These are phyloP conservation scores for Denticeps clupeoides DNA, from an alignment of 2,797 vertebrate species.

Conservation along the genomic window DNA sequence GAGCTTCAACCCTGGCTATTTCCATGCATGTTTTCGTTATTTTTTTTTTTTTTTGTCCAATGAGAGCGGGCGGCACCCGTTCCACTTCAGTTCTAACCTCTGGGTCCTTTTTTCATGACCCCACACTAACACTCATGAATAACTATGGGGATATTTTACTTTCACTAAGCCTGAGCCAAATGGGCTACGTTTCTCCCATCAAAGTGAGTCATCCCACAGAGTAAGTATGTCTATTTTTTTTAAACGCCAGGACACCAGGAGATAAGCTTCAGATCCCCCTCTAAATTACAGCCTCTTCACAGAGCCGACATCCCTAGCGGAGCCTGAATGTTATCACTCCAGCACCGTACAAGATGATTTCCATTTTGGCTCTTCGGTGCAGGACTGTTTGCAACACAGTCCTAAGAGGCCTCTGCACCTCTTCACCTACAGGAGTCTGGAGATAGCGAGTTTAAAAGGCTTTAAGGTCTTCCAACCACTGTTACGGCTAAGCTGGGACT, in stretches of 20 bases:
- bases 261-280: conserved; percentile 54
- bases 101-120: too few relatives aligned
- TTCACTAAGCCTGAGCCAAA: conserved; percentile 15
- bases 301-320: conserved; percentile 40
- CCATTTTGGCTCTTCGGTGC: conserved; percentile 47
- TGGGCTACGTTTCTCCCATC: conserved; percentile 16
- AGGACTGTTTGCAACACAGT: conserved; percentile 48
- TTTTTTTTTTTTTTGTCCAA: too few relatives aligned
- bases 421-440: too few relatives aligned
- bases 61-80: too few relatives aligned
- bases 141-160: conserved; percentile 21
- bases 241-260: conserved; percentile 38
- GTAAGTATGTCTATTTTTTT: conserved; percentile 16
- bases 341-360: conserved; percentile 41
- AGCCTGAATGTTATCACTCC: conserved; percentile 56
- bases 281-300: conserved; percentile 59
- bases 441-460: too few relatives aligned
- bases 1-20: too few relatives aligned
- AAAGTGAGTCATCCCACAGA: conserved; percentile 35
- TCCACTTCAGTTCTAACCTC: too few relatives aligned
- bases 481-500: too few relatives aligned
- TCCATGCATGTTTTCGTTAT: too few relatives aligned
- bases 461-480: too few relatives aligned
- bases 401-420: conserved; percentile 21
- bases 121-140: conserved; percentile 33